Evolutionary conservation across 1,140 invertebrate species (phyloP).

Genomic region (Capitella teleta): DNA sequence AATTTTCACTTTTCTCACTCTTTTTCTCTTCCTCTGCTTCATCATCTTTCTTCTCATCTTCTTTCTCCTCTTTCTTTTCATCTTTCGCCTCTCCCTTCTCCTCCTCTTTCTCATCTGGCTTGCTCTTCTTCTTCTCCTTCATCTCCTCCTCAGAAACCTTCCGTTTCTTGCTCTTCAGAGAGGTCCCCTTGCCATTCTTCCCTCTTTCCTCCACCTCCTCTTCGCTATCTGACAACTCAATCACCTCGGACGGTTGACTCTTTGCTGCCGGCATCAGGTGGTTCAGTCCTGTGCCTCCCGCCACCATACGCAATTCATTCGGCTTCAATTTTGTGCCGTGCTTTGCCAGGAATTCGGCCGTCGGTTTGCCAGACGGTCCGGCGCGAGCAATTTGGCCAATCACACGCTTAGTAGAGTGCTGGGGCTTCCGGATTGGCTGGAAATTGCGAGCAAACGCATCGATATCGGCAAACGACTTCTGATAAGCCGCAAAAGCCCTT

Average conservation of each 20-base stretch:
- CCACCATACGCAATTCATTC: too few relatives aligned
- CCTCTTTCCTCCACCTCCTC: not conserved
- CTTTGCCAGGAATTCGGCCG: too few relatives aligned
- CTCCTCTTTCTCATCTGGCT: not conserved
- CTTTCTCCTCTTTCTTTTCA: not conserved
- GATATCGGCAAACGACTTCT: constrained; percentile 12
- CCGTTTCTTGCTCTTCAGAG: not conserved
- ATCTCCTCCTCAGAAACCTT: not conserved
- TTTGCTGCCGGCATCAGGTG: not conserved
- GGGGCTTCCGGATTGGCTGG: not conserved
- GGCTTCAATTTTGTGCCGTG: not conserved
- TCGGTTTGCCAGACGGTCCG: not conserved
- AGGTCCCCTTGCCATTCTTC: not conserved
- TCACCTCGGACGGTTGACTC: too few relatives aligned
- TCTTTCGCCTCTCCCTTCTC: not conserved
- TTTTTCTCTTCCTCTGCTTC: not conserved
- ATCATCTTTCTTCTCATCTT: not conserved
- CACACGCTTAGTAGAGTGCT: not conserved
- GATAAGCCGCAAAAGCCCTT: constrained; percentile 10
- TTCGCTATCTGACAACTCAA: not conserved
- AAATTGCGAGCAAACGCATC: constrained; percentile 2
- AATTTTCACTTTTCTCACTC: not conserved
- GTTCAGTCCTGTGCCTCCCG: too few relatives aligned
- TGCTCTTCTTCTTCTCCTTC: not conserved
- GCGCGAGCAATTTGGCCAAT: not conserved